Evolutionary conservation across 2,888 invertebrate genomes (phyloP), one percentile per base, ranked within the genome.

Genomic region (Rhagonycha fulva): DNA sequence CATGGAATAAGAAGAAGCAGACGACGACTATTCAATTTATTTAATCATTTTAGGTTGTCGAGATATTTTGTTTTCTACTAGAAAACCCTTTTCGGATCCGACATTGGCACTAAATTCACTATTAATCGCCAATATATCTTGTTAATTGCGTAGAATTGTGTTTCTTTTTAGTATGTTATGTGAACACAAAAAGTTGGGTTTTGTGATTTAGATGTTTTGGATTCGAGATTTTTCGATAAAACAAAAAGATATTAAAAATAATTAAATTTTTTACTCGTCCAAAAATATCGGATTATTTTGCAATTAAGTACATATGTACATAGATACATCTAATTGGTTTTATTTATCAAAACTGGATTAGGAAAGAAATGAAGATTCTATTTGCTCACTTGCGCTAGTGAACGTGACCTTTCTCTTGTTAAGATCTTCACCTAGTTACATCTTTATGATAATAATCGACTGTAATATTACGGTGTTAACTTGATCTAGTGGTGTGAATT

Each of bases 71-170:
- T 47, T 47, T 47, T 47, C 4, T 5, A 47, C n/a, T 23, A 66
- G 66, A 60, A 62, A 26, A 28, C 62, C 71, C 9, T 28, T 62
- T 28, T 71, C 19, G 28, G 26, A 24, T 12, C 24, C 71, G 62
- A 62, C 28, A 62, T 73, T 70, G 74, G 70, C 74, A 70, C 74
- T 30, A 74, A 76, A 75, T 76, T 71, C 71, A 47, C 70, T 74
- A 73, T 24, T 78, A 78, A 78, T 76, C 76, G 76, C 62, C 70
- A 72, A 69, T 77, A 79, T 75, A 79, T 79, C 79, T 77, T 70
- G 72, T 77, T 79, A 79, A 79, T 79, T 79, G 79, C 76, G n/a
- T 68, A 30, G 72, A 70, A 69, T 67, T 75, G 63, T 76, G 68
- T 78, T 76, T 78, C 73, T 73, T 73, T 74, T 76, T 76, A 73